Evolutionary conservation across 2,888 invertebrate species (phyloP), one percentile per base, ranked within the genome.

Genomic region (Eupeodes latifasciatus): DNA sequence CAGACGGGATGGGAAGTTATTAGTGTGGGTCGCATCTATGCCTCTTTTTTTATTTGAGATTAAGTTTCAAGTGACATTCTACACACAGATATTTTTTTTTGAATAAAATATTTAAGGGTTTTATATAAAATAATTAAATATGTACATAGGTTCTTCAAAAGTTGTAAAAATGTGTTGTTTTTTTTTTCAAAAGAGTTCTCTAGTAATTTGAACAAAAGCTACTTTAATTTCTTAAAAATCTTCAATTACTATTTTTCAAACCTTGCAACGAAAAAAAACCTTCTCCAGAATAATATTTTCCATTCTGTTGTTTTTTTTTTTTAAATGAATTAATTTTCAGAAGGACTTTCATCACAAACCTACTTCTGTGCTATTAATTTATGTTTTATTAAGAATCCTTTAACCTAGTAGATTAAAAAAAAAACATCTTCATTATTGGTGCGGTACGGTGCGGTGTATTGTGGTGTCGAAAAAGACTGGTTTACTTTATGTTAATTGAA

Each of bases 401-500:
- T 62, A 62, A 62, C 44, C 62, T 47, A 47, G 12, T 47, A 47
- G 27, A 66, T 49, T 66, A 47, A 64, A 47, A 66, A 47, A 47
- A 27, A 47, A 64, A 27, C 66, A 49, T 9, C 27, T 66, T 49
- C 47, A 27, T 66, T 49, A 27, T 27, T 47, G 47, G 12, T 47
- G 27, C 40, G 40, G 40, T 5, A 9, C 6, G 19, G 47, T 66
- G 16, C 19, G 19, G 66, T 5, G 3, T 27, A 27, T 27, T 27
- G 10, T 47, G 47, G 47, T 47, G 12, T 47, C 47, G 10, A 47
- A 34, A 59, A 14, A 34, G 67, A 47, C 77, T 86, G 67, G 75
- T 75, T 82, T 74, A 75, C 82, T 78, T 81, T 69, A 74, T 74
- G 78, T 72, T 86, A 86, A 86, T 86, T 78, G 82, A 78, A 86